Conservation (phyloP, 2,797 vertebrate genomes). For the Pelobates cultripes region DNA sequence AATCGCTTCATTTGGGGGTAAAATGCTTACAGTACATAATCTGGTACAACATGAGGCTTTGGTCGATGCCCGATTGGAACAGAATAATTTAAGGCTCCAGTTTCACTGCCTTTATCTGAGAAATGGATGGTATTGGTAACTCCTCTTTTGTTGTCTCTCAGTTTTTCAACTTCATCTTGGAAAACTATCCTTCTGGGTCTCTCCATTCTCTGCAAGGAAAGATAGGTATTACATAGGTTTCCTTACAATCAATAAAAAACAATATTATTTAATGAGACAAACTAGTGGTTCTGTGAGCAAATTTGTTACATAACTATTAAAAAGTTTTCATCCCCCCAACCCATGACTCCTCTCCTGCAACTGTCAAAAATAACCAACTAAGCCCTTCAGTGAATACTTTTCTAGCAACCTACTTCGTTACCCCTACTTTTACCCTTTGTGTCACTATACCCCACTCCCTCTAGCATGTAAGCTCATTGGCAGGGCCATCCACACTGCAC, state of each 20-base stretch:
- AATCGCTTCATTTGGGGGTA: background rate
- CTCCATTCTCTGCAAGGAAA: slow-evolving; percentile 3
- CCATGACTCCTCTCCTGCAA: too few relatives aligned
- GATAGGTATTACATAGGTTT: background rate
- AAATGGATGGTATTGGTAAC: slow-evolving; percentile 7
- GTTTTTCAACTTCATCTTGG: slow-evolving; percentile 63
- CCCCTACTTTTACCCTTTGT: too few relatives aligned
- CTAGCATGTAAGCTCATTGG: too few relatives aligned
- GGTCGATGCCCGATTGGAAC: slow-evolving; percentile 43
- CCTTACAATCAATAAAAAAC: background rate
- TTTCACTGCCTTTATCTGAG: slow-evolving; percentile 26
- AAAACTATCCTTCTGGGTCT: slow-evolving; percentile 74
- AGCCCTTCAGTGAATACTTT: too few relatives aligned
- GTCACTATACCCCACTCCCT: too few relatives aligned
- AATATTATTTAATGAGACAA: too few relatives aligned
- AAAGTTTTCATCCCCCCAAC: too few relatives aligned
- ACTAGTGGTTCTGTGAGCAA: too few relatives aligned
- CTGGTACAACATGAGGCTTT: slow-evolving; percentile 68
- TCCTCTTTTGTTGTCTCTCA: slow-evolving; percentile 20
- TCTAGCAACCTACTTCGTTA: too few relatives aligned
- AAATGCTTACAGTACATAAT: slow-evolving; percentile 84
- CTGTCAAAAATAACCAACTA: too few relatives aligned
- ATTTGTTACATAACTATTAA: too few relatives aligned
- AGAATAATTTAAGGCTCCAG: slow-evolving; percentile 26
- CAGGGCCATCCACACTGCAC: too few relatives aligned